A percentile compares a stretch with the other conserved stretches of the same genome.
phyloP scores from a whole-genome alignment of 2,113 vertebrate genomes.

The Falco punctatus region DNA sequence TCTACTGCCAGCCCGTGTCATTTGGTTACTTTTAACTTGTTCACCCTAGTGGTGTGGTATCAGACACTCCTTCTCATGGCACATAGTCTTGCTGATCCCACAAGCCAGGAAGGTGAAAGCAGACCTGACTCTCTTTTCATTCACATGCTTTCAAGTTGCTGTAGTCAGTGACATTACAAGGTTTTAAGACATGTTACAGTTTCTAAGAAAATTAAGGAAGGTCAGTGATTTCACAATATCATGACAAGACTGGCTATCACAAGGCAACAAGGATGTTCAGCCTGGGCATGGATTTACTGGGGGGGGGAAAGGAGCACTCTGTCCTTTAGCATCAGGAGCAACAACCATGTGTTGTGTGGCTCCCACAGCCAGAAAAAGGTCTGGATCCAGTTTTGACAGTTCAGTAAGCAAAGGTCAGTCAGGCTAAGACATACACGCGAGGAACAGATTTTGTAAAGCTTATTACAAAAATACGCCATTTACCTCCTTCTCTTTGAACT shows the following conservation, averaged over 20 bases:
- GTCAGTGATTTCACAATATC: not conserved
- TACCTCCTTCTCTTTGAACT: slow-evolving; percentile 97
- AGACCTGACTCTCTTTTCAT: not conserved
- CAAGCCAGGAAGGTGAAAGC: not conserved
- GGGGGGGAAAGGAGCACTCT: not conserved
- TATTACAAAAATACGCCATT: not conserved
- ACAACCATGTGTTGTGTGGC: not conserved
- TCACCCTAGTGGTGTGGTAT: not conserved
- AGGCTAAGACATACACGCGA: rapidly evolving
- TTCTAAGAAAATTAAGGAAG: not conserved
- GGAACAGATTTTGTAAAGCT: not conserved
- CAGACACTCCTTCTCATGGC: not conserved
- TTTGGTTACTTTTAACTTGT: not conserved
- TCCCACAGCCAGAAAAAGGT: not conserved
- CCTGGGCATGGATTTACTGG: not conserved
- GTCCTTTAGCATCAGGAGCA: not conserved
- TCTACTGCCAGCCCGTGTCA: not conserved
- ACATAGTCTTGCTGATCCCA: not conserved
- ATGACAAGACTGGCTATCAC: not conserved
- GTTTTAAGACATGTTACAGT: not conserved
- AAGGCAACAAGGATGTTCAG: not conserved
- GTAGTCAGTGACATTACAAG: not conserved
- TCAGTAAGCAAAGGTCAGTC: not conserved
- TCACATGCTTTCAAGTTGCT: not conserved
- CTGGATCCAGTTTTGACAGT: not conserved